These are phyloP conservation scores for Geotrupes spiniger DNA, from an alignment of 2,888 invertebrate genomes.

Conservation along the genomic window DNA sequence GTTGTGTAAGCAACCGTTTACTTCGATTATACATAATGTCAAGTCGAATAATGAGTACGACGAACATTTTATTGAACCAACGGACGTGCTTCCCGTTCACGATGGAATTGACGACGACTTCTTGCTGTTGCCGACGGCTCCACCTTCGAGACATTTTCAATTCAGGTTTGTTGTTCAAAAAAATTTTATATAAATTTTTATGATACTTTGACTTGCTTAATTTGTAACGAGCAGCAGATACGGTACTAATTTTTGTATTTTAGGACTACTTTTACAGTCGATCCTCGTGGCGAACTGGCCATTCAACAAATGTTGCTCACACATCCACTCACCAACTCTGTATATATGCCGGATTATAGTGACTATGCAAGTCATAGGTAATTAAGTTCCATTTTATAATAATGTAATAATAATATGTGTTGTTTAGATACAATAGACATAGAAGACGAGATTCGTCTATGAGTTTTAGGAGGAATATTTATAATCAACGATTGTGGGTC, in stretches of 20 bases:
- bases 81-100: slow-evolving; percentile 35
- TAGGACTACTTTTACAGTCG: slow-evolving; percentile 69
- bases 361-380: slow-evolving; percentile 2
- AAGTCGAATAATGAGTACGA: slow-evolving; percentile 85
- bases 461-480: slow-evolving; percentile 67
- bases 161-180: slow-evolving; percentile 40
- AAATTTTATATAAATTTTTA: background rate
- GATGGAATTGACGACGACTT: slow-evolving; percentile 38
- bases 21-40: slow-evolving; percentile 89
- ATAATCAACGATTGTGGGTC: slow-evolving; percentile 74
- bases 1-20: slow-evolving; percentile 88
- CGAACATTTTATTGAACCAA: slow-evolving; percentile 61
- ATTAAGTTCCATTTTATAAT: background rate
- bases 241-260: no score
- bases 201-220: no score
- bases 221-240: no score
- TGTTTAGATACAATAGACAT: slow-evolving; percentile 9
- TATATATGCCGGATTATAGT: slow-evolving; percentile 32
- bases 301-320: slow-evolving; percentile 59
- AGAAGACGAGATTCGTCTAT: slow-evolving; percentile 39
- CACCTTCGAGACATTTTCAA: slow-evolving; percentile 43
- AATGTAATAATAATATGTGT: background rate
- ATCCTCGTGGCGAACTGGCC: slow-evolving; percentile 59
- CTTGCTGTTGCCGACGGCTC: slow-evolving; percentile 36
- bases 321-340: slow-evolving; percentile 44